Base-by-base conservation (phyloP, 1,140 invertebrate species). In the Ips nitidus region DNA sequence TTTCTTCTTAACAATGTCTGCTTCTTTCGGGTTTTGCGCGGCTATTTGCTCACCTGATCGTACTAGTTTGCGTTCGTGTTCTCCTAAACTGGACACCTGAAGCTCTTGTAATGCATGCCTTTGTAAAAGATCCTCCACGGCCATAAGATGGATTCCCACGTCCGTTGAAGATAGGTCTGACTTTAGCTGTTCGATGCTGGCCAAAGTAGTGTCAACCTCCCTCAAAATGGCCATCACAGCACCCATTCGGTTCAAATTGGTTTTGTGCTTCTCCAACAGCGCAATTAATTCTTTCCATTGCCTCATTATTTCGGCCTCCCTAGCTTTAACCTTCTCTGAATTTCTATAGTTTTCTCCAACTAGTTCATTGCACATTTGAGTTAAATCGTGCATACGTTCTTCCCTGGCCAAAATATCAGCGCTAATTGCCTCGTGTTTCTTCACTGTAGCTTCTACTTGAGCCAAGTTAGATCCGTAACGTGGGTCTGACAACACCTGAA, bases 361-460 rank as follows among this genome's bases (percentile, higher is more conserved):
- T 50, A 99, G 83, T 78, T 98, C 95, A 60, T 91, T 89, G 1
- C 92, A 93, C 91, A 98, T 95, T 70, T 91, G 90, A 0, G 91
- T 93, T 69, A 99, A 84, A 80, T 97, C 92, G 74, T 95, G 90
- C 80, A 99, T 98, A 4, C 98, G 86, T 79, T 98, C 96, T 79
- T 95, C 92, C 79, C 96, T 87, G 2, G 97, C 93, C 42, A 97
- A 81, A 69, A 99, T 98, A 79, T 99, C 97, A 0, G 97, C 97
- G 74, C 93, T 94, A 59, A 99, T 97, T 37, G 97, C 97, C 83
- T 99, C 96, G 80, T 99, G 95, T 80, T 99, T 99, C 83, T 99
- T 99, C 3, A 98, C 88, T 0, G 95, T 97, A 5, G 97, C 97
- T 79, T 99, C 97, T 0, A 98, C 95, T 80, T 98, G 95, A 0